Evolutionary conservation across 2,797 vertebrate genomes (phyloP), one percentile per base, ranked within the genome.

Genomic region (Sciurus vulgaris): DNA sequence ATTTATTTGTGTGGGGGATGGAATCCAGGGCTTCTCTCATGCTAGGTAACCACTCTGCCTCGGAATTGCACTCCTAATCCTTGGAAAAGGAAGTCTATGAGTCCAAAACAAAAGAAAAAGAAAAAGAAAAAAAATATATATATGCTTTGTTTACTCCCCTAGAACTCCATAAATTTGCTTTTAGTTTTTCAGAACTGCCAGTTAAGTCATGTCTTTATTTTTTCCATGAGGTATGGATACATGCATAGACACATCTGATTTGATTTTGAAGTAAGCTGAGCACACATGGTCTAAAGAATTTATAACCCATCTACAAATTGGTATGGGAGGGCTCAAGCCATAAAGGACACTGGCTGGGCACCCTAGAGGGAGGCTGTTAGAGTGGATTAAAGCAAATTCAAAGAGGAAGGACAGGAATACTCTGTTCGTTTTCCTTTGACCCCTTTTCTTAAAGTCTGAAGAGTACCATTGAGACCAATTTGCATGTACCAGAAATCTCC

Each of bases 311-410:
- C 41, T 81, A 26, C 17, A 26, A 47, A 26, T 33, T 10, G 20
- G 44, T 7, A 24, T 63, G 44, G 2, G 51, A 79, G n/a, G 24
- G 5, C 41, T 30, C 7, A 4, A 44, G 22, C 8, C 56, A 9
- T 18, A 4, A 2, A 38, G 5, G 47, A 13, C 22, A 13, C 28
- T 5, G 15, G 73, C 2, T 2, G 24, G 1, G 11, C 59, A 6
- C 33, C 22, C 20, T 17, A 14, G 26, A 28, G 69, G 6, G 24
- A 11, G 20, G 20, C 18, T 76, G 30, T 4, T 51, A 30, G 56
- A 12, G 12, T 61, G 72, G 17, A 59, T n/a, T 26, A 51, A 49
- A 51, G 63, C n/a, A 41, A 26, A 22, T 59, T 14, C 70, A 18
- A 20, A 33, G 13, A 14, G 20, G 30, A 5, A 47, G 22, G 2